Conservation (phyloP, 2,113 vertebrate genomes). For the Mastomys coucha region DNA sequence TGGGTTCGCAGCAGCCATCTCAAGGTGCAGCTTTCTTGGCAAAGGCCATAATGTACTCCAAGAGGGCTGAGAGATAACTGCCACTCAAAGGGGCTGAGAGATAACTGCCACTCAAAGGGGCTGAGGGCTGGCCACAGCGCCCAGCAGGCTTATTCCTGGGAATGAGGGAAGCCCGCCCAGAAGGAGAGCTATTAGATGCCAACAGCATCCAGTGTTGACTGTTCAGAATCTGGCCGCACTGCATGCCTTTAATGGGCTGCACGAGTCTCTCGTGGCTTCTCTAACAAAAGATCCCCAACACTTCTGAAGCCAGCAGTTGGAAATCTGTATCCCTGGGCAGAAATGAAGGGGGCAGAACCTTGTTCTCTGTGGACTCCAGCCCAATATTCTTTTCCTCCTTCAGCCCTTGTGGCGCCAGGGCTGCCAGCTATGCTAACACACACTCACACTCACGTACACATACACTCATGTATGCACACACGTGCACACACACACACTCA, state of each 20-base stretch:
- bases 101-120: no score
- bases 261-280: neutral
- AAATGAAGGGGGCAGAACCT: accelerated
- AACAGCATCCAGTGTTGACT: neutral
- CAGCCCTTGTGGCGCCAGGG: neutral
- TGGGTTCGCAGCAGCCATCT: slow-evolving; percentile 53
- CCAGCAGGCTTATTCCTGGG: neutral
- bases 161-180: neutral
- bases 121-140: neutral
- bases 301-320: neutral
- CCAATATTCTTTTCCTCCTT: neutral
- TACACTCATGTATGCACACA: no score
- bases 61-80: neutral
- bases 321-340: neutral
- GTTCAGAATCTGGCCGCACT: neutral
- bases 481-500: no score
- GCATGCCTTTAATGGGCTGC: neutral
- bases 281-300: neutral
- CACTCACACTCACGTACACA: no score
- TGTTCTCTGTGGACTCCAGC: neutral
- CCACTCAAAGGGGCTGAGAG: neutral
- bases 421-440: neutral
- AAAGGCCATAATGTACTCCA: neutral
- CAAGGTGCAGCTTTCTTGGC: neutral
- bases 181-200: neutral